Evolutionary conservation across 2,797 vertebrate species (phyloP), one percentile per base, ranked within the genome.

Genomic region (Iguana delicatissima): DNA sequence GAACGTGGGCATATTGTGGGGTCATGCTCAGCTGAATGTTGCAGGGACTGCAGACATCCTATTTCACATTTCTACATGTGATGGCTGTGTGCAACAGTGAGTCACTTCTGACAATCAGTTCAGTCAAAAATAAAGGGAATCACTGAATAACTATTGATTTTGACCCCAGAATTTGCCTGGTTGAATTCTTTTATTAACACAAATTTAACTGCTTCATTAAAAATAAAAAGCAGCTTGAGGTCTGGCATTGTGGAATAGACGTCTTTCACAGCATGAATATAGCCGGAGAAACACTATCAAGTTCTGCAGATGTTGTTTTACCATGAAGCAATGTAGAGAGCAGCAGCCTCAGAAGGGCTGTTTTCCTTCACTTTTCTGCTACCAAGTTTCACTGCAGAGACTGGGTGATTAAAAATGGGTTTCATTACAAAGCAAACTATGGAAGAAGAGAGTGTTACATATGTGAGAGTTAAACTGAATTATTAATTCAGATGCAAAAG

Each of bases 171-270:
- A 77, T 77, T 46, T 46, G 76, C 76, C 6, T 24, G 22, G 24
- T 77, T 46, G n/a, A 6, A 35, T 20, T 10, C 46, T 22, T 46
- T 22, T 22, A 77, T 35, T 20, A 24, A 46, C 22, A 77, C 38
- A 77, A 42, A 77, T 77, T 46, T 10, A 77, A 8, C 38, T 77
- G 16, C 12, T 89, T 80, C 91, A 73, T 72, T 93, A 67, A 67
- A 67, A 67, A 93, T 93, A 73, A 82, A 90, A 38, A 74, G 77
- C 38, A 10, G 24, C 20, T 38, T 72, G 26, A 29, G 6, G 59
- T 42, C 4, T 2, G 80, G 8, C 14, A 89, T 29, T 57, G 13
- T 62, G 26, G 22, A 80, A 50, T 46, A 74, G 4, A 52, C 82
- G 20, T 46, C 35, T 59, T 62, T 85, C 14, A n/a, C 14, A 62